Conservation (phyloP, 2,113 vertebrate species). For the Oncorhynchus kisutch region DNA sequence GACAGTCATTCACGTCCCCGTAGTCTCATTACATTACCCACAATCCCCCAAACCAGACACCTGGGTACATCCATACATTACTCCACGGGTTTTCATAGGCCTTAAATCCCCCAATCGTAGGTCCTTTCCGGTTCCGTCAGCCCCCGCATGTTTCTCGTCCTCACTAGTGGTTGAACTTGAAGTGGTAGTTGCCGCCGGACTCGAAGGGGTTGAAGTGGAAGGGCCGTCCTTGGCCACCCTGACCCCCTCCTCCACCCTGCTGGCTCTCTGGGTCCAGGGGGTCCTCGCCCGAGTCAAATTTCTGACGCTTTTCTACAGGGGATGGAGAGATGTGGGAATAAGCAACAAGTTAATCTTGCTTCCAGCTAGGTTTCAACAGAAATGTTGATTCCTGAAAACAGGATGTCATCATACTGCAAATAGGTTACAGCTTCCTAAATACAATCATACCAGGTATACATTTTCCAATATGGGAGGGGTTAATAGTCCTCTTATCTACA, state of each 20-base stretch:
- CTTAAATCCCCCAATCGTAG: background rate
- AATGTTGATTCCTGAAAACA: too few relatives aligned
- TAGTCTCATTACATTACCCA: conserved; percentile 1
- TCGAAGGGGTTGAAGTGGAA: conserved; percentile 83
- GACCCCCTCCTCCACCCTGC: conserved; percentile 72
- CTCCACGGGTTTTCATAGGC: background rate
- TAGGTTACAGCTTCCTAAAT: background rate
- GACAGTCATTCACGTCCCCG: background rate
- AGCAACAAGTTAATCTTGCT: background rate
- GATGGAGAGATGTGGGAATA: background rate
- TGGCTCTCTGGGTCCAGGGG: conserved; percentile 82
- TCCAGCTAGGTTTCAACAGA: too few relatives aligned
- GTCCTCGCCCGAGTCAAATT: conserved; percentile 82
- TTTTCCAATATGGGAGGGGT: background rate
- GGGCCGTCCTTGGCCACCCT: conserved; percentile 71
- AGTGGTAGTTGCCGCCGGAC: conserved; percentile 80
- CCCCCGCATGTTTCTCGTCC: conserved; percentile 16
- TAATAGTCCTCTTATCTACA: background rate
- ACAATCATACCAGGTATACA: background rate
- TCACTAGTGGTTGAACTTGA: conserved; percentile 81
- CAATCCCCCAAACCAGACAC: background rate
- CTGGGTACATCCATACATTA: background rate
- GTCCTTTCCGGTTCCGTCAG: background rate
- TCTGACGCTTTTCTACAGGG: conserved; percentile 80
- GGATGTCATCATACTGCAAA: background rate